Base-by-base conservation (phyloP, 2,797 vertebrate species). In the Dryobates pubescens region DNA sequence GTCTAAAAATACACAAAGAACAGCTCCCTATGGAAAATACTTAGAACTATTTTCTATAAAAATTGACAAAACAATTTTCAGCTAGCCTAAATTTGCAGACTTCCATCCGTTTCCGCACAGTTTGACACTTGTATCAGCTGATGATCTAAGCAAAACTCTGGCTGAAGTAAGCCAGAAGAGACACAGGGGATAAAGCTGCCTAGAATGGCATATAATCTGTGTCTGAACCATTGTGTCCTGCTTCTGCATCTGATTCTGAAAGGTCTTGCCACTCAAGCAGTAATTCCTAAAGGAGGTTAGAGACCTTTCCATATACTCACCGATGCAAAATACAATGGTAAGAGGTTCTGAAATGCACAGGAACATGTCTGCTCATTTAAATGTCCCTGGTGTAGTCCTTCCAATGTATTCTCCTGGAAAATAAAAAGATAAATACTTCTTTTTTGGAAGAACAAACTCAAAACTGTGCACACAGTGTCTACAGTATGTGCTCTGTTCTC, bases 341-440 rank as follows among this genome's bases (percentile, higher is more conserved):
- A 96, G 47, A 99, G 98, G 83, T 97, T 96, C 81, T 95, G 94
- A 20, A 98, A 97, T 3, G 98, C 98, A 89, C 97, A 97, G 62
- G 97, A 97, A 95, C 98, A 98, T 1, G 96, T 98, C 95, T 98
- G 97, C 65, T 98, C 98, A 82, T 97, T 99, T 80, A 99, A 92
- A 71, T 98, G 96, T 10, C 98, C 98, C 72, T 97, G 96, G 73
- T 98, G 98, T 75, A 99, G 90, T 69, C 98, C 97, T 88, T 98
- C 97, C 64, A 97, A 86, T 6, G 98, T 96, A 2, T 97, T 97
- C 73, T 99, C 98, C 99, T 99, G 79, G 56, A 91, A 96, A 89
- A 94, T 64, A 58, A 75, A 73, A 26, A 18, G 62, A 91, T 58
- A 94, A 82, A 76, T 57, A 73, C 8, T 86, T 81, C 12, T 47